A percentile compares a stretch with the other conserved stretches of the same genome.
Conservation (phyloP, 2,113 vertebrate genomes). For the Nycticryphes semicollaris region DNA sequence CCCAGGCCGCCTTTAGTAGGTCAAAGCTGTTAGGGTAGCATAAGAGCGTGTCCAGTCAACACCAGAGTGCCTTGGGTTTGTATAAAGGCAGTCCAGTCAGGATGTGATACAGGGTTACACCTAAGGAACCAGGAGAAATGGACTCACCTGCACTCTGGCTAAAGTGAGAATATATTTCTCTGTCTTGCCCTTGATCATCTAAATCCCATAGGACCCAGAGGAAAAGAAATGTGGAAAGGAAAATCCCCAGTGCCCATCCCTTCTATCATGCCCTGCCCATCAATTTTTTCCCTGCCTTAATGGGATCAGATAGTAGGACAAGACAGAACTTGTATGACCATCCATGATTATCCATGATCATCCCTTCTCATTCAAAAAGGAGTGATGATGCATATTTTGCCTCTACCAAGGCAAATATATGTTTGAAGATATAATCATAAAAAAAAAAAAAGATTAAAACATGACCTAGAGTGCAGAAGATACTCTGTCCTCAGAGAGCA, state of each 20-base stretch:
- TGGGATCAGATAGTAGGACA: not conserved
- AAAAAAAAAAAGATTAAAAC: not conserved
- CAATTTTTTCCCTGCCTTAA: not conserved
- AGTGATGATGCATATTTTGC: not conserved
- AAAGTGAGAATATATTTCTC: not conserved
- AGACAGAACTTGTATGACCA: not conserved
- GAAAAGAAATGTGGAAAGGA: not conserved
- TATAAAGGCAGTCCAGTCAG: not conserved
- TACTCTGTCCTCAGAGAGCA: not conserved
- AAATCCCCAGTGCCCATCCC: not conserved
- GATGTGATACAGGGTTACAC: fast-evolving
- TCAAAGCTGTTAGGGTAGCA: not conserved
- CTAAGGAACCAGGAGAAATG: fast-evolving
- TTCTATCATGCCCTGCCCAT: not conserved
- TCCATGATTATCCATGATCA: not conserved
- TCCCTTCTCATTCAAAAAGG: not conserved
- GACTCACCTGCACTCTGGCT: fast-evolving
- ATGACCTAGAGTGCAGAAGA: not conserved
- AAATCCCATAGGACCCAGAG: not conserved
- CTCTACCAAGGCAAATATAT: not conserved
- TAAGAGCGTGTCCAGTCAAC: fast-evolving
- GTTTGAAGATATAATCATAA: not conserved
- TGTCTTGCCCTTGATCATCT: not conserved
- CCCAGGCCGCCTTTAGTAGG: not conserved
- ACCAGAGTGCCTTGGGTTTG: not conserved